These are phyloP conservation scores for Aspidiotus destructor DNA, from an alignment of 2,888 invertebrate species.

Conservation along the genomic window DNA sequence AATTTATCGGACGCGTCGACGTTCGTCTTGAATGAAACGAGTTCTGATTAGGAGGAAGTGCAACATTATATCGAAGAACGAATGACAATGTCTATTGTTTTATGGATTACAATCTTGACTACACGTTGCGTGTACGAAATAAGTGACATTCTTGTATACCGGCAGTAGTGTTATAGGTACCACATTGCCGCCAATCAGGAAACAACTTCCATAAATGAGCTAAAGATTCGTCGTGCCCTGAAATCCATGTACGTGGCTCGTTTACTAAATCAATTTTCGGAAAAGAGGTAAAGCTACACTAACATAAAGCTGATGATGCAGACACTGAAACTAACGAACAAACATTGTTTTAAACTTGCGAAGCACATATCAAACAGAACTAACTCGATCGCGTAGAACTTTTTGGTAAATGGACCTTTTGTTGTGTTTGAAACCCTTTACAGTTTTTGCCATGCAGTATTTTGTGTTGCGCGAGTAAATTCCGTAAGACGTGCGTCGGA, in stretches of 20 bases:
- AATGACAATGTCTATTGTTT: no score
- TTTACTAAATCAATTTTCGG: conserved; percentile 30
- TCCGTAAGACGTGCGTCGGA: no score
- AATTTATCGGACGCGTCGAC: no score
- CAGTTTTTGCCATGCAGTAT: no score
- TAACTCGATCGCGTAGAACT: conserved; percentile 9
- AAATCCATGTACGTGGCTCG: conserved; percentile 28
- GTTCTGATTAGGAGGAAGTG: no score
- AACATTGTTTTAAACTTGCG: conserved; percentile 32
- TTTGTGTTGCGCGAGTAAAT: no score
- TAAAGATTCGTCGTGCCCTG: conserved; percentile 31
- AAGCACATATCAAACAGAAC: conserved; percentile 31
- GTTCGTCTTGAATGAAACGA: no score
- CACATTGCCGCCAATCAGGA: conserved; percentile 32
- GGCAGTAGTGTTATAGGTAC: not conserved
- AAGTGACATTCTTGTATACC: conserved; percentile 22
- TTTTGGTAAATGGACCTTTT: conserved; percentile 26
- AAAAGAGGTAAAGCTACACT: conserved; percentile 24
- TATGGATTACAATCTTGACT: conserved; percentile 8
- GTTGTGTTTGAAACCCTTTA: not conserved
- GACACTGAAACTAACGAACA: conserved; percentile 33
- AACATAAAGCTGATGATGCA: conserved; percentile 29
- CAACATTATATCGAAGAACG: no score
- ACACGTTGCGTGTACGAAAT: conserved; percentile 29
- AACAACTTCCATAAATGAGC: conserved; percentile 32